Evolutionary conservation across 2,888 invertebrate genomes (phyloP), one percentile per base, ranked within the genome.

Genomic region (Dynastes grantii): DNA sequence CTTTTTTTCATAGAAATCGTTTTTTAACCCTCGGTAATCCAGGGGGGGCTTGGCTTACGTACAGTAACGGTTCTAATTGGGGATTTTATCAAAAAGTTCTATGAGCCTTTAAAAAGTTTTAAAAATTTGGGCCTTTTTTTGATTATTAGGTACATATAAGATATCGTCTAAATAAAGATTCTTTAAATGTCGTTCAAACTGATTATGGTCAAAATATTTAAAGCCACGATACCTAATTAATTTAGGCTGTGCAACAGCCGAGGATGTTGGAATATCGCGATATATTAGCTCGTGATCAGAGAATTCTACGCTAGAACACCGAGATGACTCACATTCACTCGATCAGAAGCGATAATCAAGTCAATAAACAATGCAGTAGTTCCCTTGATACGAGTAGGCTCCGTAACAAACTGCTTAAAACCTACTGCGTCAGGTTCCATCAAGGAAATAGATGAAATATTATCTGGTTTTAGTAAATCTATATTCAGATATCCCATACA

Each of bases 401-500:
- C 53, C 53, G 16, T n/a, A 9, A 71, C 5, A 49, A 49, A 1
- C 8, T 49, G 49, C 5, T 49, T 49, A 2, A 49, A 49, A 49
- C 49, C 49, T 6, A 49, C 49, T 13, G 5, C 13, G 5, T 49
- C 49, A 9, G 4, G 49, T 13, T 2, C 49, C 9, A 49, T 13
- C 9, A 49, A 13, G 5, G 49, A 49, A 13, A 49, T 1, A 49
- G 8, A 61, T 3, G 27, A 13, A 16, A 16, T 8, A 75, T n/a
- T 4, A 32, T 75, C 40, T 11, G 58, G 32, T 16, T 16, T 55
- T 2, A 75, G n/a, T 40, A 75, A 37, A 58, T 75, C 61, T 13
- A 75, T 58, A n/a, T 75, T 75, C 16, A 75, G 58, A n/a, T 75
- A 61, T n/a, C 75, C 75, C 8, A 37, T 58, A 37, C 75, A 61